Base-by-base conservation (phyloP, 2,113 vertebrate genomes). In the Nerophis ophidion region DNA sequence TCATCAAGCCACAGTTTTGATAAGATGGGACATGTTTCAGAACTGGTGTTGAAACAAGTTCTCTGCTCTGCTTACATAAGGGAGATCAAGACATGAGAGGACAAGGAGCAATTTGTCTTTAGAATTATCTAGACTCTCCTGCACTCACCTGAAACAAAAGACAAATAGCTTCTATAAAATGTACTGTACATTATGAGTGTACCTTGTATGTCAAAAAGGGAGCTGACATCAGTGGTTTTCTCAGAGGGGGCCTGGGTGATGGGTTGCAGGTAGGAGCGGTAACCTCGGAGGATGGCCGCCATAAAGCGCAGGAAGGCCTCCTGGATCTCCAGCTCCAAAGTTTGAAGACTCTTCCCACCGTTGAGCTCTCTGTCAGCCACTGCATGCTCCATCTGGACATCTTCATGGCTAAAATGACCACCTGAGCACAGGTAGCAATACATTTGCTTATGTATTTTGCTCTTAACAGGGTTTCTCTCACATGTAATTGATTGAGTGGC, bases 171-270 rank as follows among this genome's bases (percentile, higher is more conserved):
- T 44, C 40, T 12, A 11, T 44, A 17, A 36, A 56, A 56, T 19
- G 9, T 17, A 16, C 36, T 6, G 14, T 34, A 4, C 13, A 65
- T 71, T 52, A 19, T 7, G 9, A 15, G 9, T 48, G 16, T 15
- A 98, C 97, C 96, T 92, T 99, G 96, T 2, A 95, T 80, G 68
- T 96, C 96, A 67, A 99, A 99, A 26, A 99, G 93, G 42, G 97
- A 98, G 81, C 91, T 90, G 53, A 94, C 94, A 68, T 99, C 96
- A 5, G 97, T 99, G 56, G 97, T 95, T 72, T 94, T 99, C 84
- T 99, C 97, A 16, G 97, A 99, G 0, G 97, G 96, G 11, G 95
- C 97, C 73, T 99, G 92, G 1, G 95, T 99, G 86, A 99, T 98
- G 57, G 97, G 97, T 64, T 92, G 89, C 71, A 99, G 89, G 53